Percentiles rank a stretch among this genome's conserved stretches.
phyloP scores from a whole-genome alignment of 2,888 invertebrate species.

The Nemotelus nigrinus region DNA sequence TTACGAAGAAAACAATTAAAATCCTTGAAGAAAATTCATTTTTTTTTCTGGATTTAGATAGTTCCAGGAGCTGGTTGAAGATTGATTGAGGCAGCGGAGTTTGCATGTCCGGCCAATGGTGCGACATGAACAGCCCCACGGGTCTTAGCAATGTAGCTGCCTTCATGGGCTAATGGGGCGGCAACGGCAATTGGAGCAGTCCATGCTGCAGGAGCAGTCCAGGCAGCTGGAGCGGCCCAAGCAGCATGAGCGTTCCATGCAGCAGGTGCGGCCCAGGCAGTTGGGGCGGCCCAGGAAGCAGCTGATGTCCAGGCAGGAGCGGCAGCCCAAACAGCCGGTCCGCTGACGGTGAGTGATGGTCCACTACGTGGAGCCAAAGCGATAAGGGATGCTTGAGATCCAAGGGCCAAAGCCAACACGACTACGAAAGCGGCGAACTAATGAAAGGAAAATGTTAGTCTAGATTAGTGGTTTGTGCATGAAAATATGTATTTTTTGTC shows the following conservation, averaged over 20 bases:
- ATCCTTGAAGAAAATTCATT: neutral
- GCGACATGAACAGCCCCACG: slow-evolving; percentile 64
- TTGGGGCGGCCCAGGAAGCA: slow-evolving; percentile 53
- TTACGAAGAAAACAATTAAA: too few species aligned
- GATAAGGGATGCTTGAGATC: slow-evolving; percentile 53
- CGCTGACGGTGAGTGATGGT: slow-evolving; percentile 53
- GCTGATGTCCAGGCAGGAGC: slow-evolving; percentile 44
- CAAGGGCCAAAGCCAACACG: slow-evolving; percentile 55
- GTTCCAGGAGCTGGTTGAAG: slow-evolving; percentile 65
- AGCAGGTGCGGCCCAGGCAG: slow-evolving; percentile 52
- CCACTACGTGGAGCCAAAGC: slow-evolving; percentile 46
- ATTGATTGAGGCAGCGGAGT: slow-evolving; percentile 57
- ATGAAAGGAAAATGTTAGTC: slow-evolving; percentile 4
- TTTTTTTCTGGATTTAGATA: slow-evolving; percentile 22
- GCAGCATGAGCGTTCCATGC: neutral
- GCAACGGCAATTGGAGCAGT: slow-evolving; percentile 47
- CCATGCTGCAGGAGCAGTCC: slow-evolving; percentile 5
- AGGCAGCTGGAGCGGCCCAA: slow-evolving; percentile 7
- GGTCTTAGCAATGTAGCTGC: slow-evolving; percentile 64
- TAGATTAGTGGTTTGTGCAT: too few species aligned
- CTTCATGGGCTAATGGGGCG: slow-evolving; percentile 53
- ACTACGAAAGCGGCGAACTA: slow-evolving; percentile 55
- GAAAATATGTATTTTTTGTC: too few species aligned
- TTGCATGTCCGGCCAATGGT: slow-evolving; percentile 62
- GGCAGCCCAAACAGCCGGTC: slow-evolving; percentile 52